These are phyloP conservation scores for Nemopilema nomurai DNA, from an alignment of 30 jellyfish, hydroid and myxozoan species.

Conservation along the genomic window DNA sequence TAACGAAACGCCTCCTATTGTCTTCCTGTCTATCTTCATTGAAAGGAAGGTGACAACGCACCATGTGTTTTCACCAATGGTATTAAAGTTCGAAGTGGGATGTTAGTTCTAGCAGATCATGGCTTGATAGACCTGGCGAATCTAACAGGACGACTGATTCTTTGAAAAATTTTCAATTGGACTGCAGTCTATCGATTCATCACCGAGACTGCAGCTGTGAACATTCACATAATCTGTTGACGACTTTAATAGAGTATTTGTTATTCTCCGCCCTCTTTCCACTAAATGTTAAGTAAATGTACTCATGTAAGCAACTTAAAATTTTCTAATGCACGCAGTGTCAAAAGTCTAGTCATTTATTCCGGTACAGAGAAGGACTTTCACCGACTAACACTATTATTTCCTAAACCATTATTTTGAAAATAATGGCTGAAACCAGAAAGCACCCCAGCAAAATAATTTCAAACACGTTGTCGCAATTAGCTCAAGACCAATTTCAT, in stretches of 20 bases:
- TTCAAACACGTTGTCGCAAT: too few species aligned
- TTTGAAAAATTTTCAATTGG: not conserved
- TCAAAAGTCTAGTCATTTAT: too few species aligned
- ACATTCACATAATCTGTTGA: not conserved
- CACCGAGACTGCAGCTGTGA: too few species aligned
- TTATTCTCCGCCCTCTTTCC: not conserved
- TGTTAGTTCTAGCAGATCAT: not conserved
- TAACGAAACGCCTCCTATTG: slow-evolving; percentile 24
- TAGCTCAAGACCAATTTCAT: too few species aligned
- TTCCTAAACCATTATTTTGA: too few species aligned
- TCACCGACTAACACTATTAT: not conserved
- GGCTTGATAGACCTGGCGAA: not conserved
- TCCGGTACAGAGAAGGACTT: not conserved
- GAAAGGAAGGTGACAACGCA: not conserved
- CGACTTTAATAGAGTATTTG: not conserved
- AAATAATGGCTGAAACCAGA: too few species aligned
- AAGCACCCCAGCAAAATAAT: too few species aligned
- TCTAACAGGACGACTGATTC: not conserved
- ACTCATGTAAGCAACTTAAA: not conserved
- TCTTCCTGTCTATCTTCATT: not conserved
- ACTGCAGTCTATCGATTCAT: not conserved
- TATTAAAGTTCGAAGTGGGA: not conserved
- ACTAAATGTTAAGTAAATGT: not conserved
- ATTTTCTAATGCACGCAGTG: not conserved
- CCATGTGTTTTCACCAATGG: slow-evolving; percentile 6